Conservation (phyloP, 2,113 vertebrate genomes). For the Orcinus orca region DNA sequence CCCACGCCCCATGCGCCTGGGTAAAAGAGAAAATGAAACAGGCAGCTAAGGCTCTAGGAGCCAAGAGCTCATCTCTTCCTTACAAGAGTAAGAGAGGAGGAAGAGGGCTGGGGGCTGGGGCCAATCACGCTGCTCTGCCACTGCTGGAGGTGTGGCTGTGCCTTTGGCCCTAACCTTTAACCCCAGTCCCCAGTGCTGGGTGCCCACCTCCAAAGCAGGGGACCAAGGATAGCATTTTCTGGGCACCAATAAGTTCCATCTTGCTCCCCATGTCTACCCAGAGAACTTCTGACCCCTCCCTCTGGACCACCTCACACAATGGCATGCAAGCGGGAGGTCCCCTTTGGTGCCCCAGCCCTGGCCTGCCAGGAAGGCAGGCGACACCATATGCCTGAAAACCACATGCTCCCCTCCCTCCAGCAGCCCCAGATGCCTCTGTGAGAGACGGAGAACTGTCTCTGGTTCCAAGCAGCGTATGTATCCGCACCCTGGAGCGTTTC, state of each 20-base stretch:
- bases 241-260: background rate
- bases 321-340: background rate
- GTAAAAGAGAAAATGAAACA: constrained; percentile 72
- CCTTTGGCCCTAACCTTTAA: constrained; percentile 2
- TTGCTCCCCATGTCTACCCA: background rate
- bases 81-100: background rate
- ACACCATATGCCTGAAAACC: background rate
- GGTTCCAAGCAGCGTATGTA: background rate
- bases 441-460: background rate
- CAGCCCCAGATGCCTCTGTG: background rate
- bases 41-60: background rate
- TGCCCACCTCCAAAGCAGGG: background rate
- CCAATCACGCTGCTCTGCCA: background rate
- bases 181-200: background rate
- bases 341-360: background rate
- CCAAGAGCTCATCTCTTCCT: background rate
- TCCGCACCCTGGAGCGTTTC: background rate
- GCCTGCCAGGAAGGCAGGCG: background rate
- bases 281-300: background rate
- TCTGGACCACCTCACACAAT: background rate
- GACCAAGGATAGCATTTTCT: background rate
- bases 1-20: background rate
- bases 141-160: background rate
- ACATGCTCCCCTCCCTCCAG: background rate
- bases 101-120: background rate